Evolutionary conservation across 2,888 invertebrate species (phyloP).

Genomic region (Ommatoiulus sabulosus): DNA sequence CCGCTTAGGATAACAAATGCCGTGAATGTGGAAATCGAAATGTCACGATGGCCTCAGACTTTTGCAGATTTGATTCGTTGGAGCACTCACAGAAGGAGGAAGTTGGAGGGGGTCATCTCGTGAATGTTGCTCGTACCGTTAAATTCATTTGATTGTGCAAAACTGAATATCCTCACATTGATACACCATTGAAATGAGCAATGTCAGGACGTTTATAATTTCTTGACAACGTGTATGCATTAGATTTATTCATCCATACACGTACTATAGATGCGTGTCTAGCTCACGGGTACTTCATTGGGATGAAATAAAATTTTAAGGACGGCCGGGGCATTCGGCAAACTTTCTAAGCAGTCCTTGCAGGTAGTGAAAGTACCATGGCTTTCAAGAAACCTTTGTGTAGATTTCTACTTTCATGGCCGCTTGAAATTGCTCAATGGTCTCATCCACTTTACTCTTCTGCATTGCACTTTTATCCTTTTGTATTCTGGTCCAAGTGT

Average conservation of each 20-base stretch:
- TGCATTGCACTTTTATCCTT: slow-evolving; percentile 24
- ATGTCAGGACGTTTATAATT: neutral
- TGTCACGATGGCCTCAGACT: neutral
- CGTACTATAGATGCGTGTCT: no score
- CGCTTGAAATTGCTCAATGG: slow-evolving; percentile 17
- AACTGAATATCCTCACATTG: neutral
- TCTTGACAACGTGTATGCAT: neutral
- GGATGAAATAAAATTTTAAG: neutral
- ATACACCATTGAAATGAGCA: neutral
- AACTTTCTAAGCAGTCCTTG: neutral
- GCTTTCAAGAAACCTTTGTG: neutral
- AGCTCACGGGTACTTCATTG: neutral
- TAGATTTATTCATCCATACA: no score
- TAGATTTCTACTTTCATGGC: neutral
- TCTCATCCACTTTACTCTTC: slow-evolving; percentile 14
- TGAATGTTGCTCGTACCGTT: neutral
- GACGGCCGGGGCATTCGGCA: neutral
- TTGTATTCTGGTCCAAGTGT: neutral
- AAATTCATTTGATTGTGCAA: neutral
- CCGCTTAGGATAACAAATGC: neutral
- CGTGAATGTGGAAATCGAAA: neutral
- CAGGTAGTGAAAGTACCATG: neutral
- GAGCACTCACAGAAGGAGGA: neutral
- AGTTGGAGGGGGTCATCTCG: neutral
- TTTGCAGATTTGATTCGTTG: neutral